Conservation (phyloP, 2,888 invertebrate genomes). For the Luffia ferchaultella region DNA sequence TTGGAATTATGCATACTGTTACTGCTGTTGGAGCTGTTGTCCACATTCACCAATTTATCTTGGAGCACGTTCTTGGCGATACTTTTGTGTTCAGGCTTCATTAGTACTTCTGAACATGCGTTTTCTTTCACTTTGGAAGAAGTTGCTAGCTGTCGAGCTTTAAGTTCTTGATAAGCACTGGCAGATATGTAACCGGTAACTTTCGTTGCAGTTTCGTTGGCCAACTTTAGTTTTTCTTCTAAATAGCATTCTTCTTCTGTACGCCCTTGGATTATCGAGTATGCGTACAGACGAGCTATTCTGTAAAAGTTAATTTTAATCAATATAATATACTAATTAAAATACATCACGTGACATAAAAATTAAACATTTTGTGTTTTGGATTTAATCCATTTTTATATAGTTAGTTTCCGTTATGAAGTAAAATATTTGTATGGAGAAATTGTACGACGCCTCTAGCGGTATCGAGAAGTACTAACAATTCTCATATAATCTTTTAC, state of each 20-base stretch:
- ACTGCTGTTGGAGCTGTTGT: conserved; percentile 34
- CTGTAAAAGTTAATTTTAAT: conserved; percentile 33
- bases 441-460: too few relatives aligned
- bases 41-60: conserved; percentile 55
- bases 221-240: conserved; percentile 43
- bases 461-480: too few relatives aligned
- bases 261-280: conserved; percentile 70
- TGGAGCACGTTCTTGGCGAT: conserved; percentile 49
- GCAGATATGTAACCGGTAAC: conserved; percentile 62
- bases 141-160: conserved; percentile 18
- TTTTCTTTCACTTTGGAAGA: conserved; percentile 51
- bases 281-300: conserved; percentile 71
- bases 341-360: not conserved
- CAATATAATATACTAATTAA: too few relatives aligned
- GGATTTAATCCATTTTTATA: not conserved
- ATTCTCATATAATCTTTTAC: too few relatives aligned
- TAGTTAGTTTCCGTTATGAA: not conserved
- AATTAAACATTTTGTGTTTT: not conserved
- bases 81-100: conserved; percentile 39
- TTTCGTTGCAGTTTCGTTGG: conserved; percentile 34
- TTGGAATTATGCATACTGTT: conserved; percentile 40
- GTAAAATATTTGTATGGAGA: too few relatives aligned
- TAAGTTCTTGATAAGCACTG: conserved; percentile 42
- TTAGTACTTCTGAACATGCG: conserved; percentile 24
- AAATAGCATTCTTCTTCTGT: conserved; percentile 70